Evolutionary conservation across 2,797 vertebrate species (phyloP).

Genomic region (Falco cherrug): DNA sequence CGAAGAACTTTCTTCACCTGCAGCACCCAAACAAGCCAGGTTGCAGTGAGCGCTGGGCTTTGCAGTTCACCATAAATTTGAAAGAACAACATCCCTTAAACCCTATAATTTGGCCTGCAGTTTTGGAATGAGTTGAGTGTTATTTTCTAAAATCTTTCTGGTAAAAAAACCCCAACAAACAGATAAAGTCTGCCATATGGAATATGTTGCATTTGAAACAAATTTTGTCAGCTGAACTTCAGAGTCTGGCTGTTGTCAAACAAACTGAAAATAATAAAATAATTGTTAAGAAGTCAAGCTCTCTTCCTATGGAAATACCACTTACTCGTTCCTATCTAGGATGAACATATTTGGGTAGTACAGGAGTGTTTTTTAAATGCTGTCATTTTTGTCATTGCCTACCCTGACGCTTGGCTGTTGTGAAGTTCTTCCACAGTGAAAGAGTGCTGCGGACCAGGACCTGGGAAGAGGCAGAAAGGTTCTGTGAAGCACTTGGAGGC

Average conservation of each 20-base stretch:
- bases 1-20: background rate
- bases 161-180: background rate
- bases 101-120: background rate
- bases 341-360: background rate
- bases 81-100: background rate
- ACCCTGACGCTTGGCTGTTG: slow-evolving; percentile 4
- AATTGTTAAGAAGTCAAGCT: background rate
- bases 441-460: slow-evolving; percentile 88
- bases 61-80: background rate
- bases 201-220: background rate
- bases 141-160: slow-evolving; percentile 21
- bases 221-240: background rate
- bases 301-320: background rate
- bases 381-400: background rate
- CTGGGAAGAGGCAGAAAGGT: slow-evolving; percentile 92
- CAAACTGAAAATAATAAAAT: background rate
- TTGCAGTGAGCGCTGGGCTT: background rate
- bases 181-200: background rate
- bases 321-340: background rate
- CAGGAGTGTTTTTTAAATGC: background rate
- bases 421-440: slow-evolving; percentile 90
- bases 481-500: slow-evolving; percentile 90
- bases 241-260: slow-evolving; percentile 8
- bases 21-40: background rate
- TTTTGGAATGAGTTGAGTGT: background rate